These are phyloP conservation scores for Eurystomus glaucurus DNA, from an alignment of 2,797 vertebrate species.

Conservation along the genomic window DNA sequence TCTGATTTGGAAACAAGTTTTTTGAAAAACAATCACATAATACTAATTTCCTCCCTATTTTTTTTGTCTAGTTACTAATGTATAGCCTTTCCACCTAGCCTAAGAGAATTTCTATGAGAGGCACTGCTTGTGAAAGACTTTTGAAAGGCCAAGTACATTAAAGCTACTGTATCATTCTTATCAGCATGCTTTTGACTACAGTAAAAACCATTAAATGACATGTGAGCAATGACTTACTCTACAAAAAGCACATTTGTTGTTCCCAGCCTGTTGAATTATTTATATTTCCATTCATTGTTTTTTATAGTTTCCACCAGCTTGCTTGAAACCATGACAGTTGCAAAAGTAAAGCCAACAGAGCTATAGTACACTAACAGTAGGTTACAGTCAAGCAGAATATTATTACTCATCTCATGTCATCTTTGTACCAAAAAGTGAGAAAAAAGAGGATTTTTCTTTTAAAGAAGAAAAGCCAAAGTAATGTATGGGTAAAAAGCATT, in stretches of 20 bases:
- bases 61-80: background rate
- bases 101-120: background rate
- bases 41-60: background rate
- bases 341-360: background rate
- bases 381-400: background rate
- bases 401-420: background rate
- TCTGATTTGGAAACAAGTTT: background rate
- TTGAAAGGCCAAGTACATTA: background rate
- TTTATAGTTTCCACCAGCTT: background rate
- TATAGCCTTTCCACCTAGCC: background rate
- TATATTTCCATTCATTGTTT: constrained; percentile 5
- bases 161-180: background rate
- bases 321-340: background rate
- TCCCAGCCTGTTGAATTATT: constrained; percentile 4
- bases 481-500: background rate
- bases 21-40: background rate
- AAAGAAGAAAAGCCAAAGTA: background rate
- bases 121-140: background rate
- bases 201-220: background rate
- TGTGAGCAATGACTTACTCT: background rate
- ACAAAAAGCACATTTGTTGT: background rate
- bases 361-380: background rate
- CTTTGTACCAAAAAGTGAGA: background rate
- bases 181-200: background rate
- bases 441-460: background rate